A percentile compares a stretch with the other conserved stretches of the same genome.
Evolutionary conservation across 2,888 invertebrate genomes (phyloP).

Genomic region (Acanthosoma haemorrhoidale): DNA sequence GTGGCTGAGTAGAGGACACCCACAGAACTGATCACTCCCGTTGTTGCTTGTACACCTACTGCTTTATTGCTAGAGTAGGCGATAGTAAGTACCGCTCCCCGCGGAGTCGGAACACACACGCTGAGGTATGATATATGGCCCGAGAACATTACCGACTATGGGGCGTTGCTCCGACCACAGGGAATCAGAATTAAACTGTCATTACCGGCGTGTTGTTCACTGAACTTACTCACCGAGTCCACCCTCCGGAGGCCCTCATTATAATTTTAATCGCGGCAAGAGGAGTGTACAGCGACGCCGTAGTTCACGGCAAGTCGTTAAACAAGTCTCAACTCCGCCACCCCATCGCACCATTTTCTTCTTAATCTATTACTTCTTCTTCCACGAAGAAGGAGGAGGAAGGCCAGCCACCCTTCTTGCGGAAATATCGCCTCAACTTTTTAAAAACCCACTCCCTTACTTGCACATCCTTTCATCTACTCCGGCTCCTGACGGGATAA

Average conservation of each 20-base stretch:
- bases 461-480: not conserved
- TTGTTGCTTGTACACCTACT: not conserved
- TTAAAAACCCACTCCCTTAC: not conserved
- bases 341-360: not conserved
- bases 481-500: too few species aligned
- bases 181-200: constrained; percentile 23
- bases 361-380: constrained; percentile 20
- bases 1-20: too few species aligned
- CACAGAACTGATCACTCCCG: too few species aligned
- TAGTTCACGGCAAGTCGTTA: constrained; percentile 23
- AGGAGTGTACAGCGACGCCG: not conserved
- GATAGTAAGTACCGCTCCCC: not conserved
- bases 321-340: constrained; percentile 19
- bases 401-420: not conserved
- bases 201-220: not conserved
- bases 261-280: constrained; percentile 25
- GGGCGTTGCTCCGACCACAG: not conserved
- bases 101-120: not conserved
- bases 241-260: constrained; percentile 15
- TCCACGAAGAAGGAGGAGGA: too few species aligned
- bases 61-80: not conserved
- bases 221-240: not conserved
- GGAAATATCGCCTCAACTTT: constrained; percentile 5
- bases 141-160: not conserved
- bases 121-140: not conserved